phyloP scores from a whole-genome alignment of 2,888 invertebrate species.

The Hetaerina titia region DNA sequence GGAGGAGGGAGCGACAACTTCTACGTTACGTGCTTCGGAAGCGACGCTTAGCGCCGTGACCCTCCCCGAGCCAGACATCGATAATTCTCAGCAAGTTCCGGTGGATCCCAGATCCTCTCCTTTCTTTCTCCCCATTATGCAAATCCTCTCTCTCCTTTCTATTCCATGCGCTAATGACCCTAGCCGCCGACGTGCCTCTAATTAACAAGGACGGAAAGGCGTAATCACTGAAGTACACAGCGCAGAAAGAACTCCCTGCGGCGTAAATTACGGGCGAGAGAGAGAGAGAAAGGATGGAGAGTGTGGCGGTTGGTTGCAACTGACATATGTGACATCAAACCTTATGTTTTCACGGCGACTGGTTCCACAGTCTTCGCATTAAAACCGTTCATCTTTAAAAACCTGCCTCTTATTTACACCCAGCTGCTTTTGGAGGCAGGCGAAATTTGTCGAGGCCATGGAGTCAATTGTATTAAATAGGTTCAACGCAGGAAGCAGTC shows the following conservation, averaged over 20 bases:
- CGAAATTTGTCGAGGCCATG: background rate
- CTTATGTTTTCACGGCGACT: conserved; percentile 1
- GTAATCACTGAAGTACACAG: conserved; percentile 32
- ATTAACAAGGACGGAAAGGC: conserved; percentile 28
- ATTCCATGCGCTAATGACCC: conserved; percentile 39
- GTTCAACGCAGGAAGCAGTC: background rate
- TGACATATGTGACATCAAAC: background rate
- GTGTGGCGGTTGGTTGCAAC: conserved; percentile 1
- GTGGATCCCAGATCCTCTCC: background rate
- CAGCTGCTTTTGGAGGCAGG: background rate
- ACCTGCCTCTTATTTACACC: background rate
- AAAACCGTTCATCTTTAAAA: background rate
- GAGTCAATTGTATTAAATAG: background rate
- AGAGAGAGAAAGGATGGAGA: background rate
- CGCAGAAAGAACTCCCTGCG: background rate
- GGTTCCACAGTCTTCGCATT: background rate
- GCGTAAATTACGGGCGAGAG: background rate
- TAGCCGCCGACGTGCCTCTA: conserved; percentile 26
- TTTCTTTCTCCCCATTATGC: background rate
- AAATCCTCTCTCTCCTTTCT: background rate
- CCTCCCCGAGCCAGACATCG: background rate
- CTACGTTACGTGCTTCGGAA: background rate
- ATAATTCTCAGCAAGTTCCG: background rate
- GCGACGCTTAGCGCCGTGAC: background rate
- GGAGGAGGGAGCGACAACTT: background rate